Evolutionary conservation across 2,888 invertebrate species (phyloP), one percentile per base, ranked within the genome.

Genomic region (Odontomyia ornata): DNA sequence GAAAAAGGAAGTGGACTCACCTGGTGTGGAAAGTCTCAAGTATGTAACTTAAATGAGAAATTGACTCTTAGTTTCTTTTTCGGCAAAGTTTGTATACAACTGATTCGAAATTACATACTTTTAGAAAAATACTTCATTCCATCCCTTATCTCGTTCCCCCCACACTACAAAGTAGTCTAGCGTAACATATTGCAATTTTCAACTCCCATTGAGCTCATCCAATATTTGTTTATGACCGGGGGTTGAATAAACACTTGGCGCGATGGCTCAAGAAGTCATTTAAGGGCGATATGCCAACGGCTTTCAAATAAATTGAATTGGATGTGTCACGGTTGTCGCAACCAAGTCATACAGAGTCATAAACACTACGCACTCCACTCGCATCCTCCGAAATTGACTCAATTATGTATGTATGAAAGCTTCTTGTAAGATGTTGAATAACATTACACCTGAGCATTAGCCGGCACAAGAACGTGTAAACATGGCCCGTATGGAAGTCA

Each of bases 141-240:
- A 30, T 30, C 46, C 13, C 28, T 43, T 43, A 23, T 46, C 36
- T 65, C 46, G 9, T 23, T 67, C 3, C 18, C 15, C 21, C 9
- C 36, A 36, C 36, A 36, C 36, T 36, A 9, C n/a, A n/a, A 43
- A 36, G 27, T 36, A 67, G 23, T n/a, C 13, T 4, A 67, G 21
- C 15, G 23, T 43, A 21, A 18, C 43, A 13, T 43, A 67, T 43
- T 43, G 43, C 67, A 43, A 21, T 43, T 21, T 23, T n/a, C 73
- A 57, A 36, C 30, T 62, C 75, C 47, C 62, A 60, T 25, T 57
- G 21, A 75, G 64, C 60, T 57, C 77, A 67, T 69, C 52, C 76
- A 78, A 78, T 76, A 78, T 78, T 78, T 78, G 78, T 76, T 78
- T 78, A 78, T 78, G 78, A 76, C 62, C 76, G 47, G 72, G 67